Evolutionary conservation across 2,888 invertebrate genomes (phyloP), one percentile per base, ranked within the genome.

Genomic region (Petrolisthes cinctipes): DNA sequence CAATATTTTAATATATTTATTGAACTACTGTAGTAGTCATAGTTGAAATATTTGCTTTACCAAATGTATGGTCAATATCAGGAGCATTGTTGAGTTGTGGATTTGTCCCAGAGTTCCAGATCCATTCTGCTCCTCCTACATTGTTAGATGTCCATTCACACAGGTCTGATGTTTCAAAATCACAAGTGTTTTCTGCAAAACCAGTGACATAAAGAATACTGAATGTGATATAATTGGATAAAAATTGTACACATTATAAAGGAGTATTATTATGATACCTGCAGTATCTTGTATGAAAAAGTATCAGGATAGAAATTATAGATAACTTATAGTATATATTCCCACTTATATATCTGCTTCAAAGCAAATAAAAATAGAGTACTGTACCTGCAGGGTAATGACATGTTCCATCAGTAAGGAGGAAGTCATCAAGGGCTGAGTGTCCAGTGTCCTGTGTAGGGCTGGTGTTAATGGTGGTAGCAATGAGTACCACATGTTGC

Each of bases 141-240:
- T 57, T 4, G 20, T 79, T 53, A 56, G 76, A 61, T 4, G 56
- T 51, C 85, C 85, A 89, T 71, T 86, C 89, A 61, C 89, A 89
- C 4, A 83, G 79, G 57, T 89, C 85, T 6, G 76, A 78, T 9
- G 82, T 86, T 71, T 89, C 89, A 82, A 89, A 89, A 71, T 89
- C 89, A 84, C 89, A 89, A 17, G 51, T 20, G 20, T 81, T 75
- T 11, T 61, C 87, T 87, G 81, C 3, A 76, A 66, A 61, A 23
- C 4, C 56, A 57, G 9, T 54, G n/a, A 54, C 66, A 66, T 66
- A 17, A 66, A 17, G 17, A 66, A 66, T 14, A 17, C 66, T 14
- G 66, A 14, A 11, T 14, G 66, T 66, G 66, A 66, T 66, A 66
- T 3, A 66, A 66, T 37, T 37, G 37, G 0, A 37, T 2, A 37